Conservation (phyloP, 2,888 invertebrate genomes). For the Bugula neritina region DNA sequence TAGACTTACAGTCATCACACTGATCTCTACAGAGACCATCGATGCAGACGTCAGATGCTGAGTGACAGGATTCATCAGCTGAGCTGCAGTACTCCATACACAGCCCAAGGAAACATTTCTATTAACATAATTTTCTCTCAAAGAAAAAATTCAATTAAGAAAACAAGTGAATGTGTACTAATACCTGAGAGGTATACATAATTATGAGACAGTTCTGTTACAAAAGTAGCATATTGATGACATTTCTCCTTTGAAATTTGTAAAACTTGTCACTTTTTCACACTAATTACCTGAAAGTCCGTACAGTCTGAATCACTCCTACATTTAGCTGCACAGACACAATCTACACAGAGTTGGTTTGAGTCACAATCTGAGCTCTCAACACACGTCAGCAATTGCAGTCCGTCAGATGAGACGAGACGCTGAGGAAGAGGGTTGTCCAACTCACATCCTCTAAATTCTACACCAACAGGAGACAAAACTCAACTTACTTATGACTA, state of each 20-base stretch:
- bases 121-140: background rate
- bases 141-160: no score
- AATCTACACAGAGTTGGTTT: slow-evolving; percentile 3
- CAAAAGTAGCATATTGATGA: no score
- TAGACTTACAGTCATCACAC: slow-evolving; percentile 8
- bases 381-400: background rate
- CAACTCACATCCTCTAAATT: background rate
- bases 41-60: background rate
- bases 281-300: background rate
- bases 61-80: background rate
- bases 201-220: no score
- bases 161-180: no score
- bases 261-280: background rate
- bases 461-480: background rate
- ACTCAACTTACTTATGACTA: no score
- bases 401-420: background rate
- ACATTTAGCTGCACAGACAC: slow-evolving; percentile 12
- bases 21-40: slow-evolving; percentile 12
- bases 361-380: background rate
- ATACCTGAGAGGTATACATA: no score
- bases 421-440: slow-evolving; percentile 1
- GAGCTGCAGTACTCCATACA: slow-evolving; percentile 10
- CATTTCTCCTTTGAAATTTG: background rate
- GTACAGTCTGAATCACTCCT: background rate
- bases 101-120: slow-evolving; percentile 1